Evolutionary conservation across 2,113 vertebrate species (phyloP), one percentile per base, ranked within the genome.

Genomic region (Quiscalus mexicanus): DNA sequence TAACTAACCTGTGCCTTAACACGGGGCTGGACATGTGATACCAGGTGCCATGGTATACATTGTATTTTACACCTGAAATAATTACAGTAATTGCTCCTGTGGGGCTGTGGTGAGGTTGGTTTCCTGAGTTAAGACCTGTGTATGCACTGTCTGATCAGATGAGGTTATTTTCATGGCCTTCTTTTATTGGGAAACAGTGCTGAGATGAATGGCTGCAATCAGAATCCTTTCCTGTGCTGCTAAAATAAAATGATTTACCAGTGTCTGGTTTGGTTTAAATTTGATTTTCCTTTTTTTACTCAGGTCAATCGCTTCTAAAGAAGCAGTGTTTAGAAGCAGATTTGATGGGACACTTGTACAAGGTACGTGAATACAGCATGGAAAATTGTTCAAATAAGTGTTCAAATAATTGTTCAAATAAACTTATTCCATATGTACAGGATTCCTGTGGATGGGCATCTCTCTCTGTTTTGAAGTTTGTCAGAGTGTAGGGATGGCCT

Each of bases 321-420:
- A 63, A 83, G 67, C 75, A 59, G 24, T 14, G 10, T 74, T 93
- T n/a, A 77, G 91, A 85, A 74, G 10, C 52, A 12, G 37, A 84
- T 62, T 95, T 96, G 90, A 96, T 95, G 87, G 84, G 91, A 97
- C 70, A 50, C 82, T 77, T 83, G 10, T 23, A 10, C 67, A 62
- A 97, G 96, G 96, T 97, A 95, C 0, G 94, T 91, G 62, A 91
- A 58, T 15, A 20, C 30, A 63, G 44, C 64, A 15, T 4, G 7
- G 50, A 53, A 49, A 65, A 22, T 47, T 58, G 16, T 65, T 65
- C 0, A 2, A 69, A 45, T 63, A 12, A 58, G 8, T 53, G 17
- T 20, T 53, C 52, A 52, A 53, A 53, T 30, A 69, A 19, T 39
- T 58, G 23, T 69, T 62, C 0, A 2, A 65, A 42, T 59, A 13